Evolutionary conservation across 2,888 invertebrate genomes (phyloP).

Genomic region (Galerucella nymphaeae): DNA sequence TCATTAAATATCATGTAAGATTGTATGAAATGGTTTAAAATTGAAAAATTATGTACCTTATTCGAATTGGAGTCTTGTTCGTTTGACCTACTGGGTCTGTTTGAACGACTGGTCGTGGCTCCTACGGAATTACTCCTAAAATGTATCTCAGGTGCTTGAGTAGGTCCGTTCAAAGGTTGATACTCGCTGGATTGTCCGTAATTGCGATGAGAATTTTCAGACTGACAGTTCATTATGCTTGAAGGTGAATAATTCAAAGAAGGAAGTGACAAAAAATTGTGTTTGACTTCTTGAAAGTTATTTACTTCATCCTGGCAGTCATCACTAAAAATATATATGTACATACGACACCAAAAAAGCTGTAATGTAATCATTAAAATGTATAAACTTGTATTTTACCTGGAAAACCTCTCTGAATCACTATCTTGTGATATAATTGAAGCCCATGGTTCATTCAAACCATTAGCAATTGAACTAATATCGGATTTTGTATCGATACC

Average conservation of each 20-base stretch:
- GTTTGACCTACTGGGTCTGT: conserved; percentile 15
- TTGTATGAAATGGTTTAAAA: too few relatives aligned
- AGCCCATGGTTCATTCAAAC: conserved; percentile 53
- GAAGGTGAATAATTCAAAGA: conserved; percentile 43
- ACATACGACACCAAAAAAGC: too few relatives aligned
- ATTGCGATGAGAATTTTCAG: conserved; percentile 45
- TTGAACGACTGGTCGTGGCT: neutral
- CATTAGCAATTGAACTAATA: conserved; percentile 54
- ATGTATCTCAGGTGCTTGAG: conserved; percentile 12
- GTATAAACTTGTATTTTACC: conserved; percentile 48
- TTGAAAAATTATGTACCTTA: conserved; percentile 14
- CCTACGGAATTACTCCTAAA: conserved; percentile 19
- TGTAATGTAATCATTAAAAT: neutral
- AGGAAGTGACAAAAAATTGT: conserved; percentile 44
- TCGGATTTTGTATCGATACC: conserved; percentile 63
- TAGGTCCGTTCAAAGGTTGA: neutral
- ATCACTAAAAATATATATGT: conserved; percentile 54
- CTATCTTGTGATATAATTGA: conserved; percentile 53
- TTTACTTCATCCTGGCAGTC: conserved; percentile 59
- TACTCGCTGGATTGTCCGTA: conserved; percentile 40
- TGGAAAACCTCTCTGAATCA: conserved; percentile 59
- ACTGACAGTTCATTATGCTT: conserved; percentile 44
- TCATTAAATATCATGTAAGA: too few relatives aligned
- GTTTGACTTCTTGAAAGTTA: conserved; percentile 57
- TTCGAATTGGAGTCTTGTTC: conserved; percentile 8